Evolutionary conservation across 2,797 vertebrate species (phyloP).

Genomic region (Coluber constrictor): DNA sequence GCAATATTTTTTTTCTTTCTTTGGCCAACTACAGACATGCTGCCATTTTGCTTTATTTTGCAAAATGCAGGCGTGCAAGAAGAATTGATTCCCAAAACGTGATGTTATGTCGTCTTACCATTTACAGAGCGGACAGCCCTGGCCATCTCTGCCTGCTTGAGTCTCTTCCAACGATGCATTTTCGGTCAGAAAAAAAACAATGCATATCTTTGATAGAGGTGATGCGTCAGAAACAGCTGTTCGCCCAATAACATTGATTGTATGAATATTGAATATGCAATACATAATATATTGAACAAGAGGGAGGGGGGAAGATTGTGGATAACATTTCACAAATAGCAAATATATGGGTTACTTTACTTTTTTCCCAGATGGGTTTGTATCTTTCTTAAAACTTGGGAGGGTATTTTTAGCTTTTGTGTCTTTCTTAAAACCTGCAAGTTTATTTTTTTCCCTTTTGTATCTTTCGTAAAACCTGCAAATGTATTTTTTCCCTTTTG

Average conservation of each 20-base stretch:
- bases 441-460: too few species aligned
- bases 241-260: not conserved
- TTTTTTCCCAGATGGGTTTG: not conserved
- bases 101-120: too few species aligned
- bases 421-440: too few species aligned
- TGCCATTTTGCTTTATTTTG: too few species aligned
- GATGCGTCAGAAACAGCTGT: not conserved
- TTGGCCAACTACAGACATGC: too few species aligned
- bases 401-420: too few species aligned
- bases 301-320: accelerated
- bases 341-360: not conserved
- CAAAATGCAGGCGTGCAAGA: too few species aligned
- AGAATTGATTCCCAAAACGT: too few species aligned
- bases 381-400: not conserved
- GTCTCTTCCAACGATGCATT: not conserved
- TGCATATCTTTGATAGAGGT: not conserved
- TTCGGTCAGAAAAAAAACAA: not conserved
- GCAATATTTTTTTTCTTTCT: too few species aligned
- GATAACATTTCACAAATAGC: not conserved
- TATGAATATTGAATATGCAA: not conserved
- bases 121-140: not conserved
- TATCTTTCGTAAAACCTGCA: too few species aligned
- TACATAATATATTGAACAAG: not conserved
- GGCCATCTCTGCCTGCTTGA: not conserved
- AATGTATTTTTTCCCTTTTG: too few species aligned